Base-by-base conservation (phyloP, 2,797 vertebrate genomes). In the Ciconia nigra region DNA sequence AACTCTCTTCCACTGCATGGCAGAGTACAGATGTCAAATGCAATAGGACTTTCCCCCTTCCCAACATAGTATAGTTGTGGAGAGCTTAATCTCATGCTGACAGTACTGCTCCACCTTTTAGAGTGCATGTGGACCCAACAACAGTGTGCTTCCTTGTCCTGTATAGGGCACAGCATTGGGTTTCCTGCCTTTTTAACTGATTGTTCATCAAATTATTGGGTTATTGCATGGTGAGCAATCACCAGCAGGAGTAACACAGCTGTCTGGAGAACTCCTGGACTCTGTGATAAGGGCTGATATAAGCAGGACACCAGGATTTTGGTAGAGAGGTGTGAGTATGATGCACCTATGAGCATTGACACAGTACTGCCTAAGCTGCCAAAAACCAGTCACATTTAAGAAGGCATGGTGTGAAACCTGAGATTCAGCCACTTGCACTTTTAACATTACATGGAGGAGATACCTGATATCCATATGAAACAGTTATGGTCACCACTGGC, bases 391-490 rank as follows among this genome's bases (percentile, higher is more conserved):
- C 62, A 71, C 21, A 5, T 52, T 76, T 65, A 37, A 57, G 67
- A 73, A 69, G 39, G 29, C 15, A 39, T 12, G 46, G 7, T 33
- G 44, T 58, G 24, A 79, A 85, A 42, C 20, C 24, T 69, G 29
- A 63, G 11, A 24, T 69, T 72, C 52, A 83, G 5, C 21, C 7
- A 4, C 21, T 65, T 44, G 21, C 9, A 13, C 9, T 61, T 72
- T 76, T 54, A 59, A 25, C 7, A 15, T 26, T 16, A 49, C 55
- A 9, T 31, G n/a, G 5, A 76, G 14, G 22, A 55, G n/a, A 25
- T 8, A 11, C 7, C 5, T 62, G 11, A n/a, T 62, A 31, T 4
- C 41, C 0, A 0, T 19, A 21, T 25, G 29, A 70, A 78, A 77
- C 9, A 35, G 41, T 26, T 42, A 49, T n/a, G 49, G 33, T 44